Conservation (phyloP, 2,113 vertebrate species). For the Chrysemys picta region DNA sequence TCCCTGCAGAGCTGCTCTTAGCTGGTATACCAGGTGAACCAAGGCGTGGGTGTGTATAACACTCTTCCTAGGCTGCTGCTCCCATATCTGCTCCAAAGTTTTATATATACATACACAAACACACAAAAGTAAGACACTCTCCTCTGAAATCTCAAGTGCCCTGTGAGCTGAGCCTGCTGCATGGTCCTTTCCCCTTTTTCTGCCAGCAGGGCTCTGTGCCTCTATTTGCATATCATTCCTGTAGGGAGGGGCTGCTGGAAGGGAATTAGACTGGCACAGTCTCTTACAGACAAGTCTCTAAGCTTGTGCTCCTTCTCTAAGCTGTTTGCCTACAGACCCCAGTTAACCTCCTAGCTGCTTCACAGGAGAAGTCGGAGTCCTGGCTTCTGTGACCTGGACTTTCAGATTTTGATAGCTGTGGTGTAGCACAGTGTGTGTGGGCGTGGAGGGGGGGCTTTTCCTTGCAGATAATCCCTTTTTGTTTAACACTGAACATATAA, state of each 20-base stretch:
- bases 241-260: constrained; percentile 28
- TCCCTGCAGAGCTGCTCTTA: background rate
- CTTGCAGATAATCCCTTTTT: constrained; percentile 36
- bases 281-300: constrained; percentile 29
- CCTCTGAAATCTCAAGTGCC: background rate
- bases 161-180: background rate
- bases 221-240: constrained; percentile 34
- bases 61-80: background rate
- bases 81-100: background rate
- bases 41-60: constrained; percentile 6
- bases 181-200: background rate
- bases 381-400: constrained; percentile 15
- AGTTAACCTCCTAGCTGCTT: constrained; percentile 65
- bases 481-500: background rate
- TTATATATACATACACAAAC: constrained; percentile 31
- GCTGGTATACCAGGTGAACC: background rate
- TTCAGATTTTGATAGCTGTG: background rate
- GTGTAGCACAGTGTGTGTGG: background rate
- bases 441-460: background rate
- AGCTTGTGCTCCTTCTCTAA: constrained; percentile 64
- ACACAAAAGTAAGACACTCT: background rate
- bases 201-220: background rate
- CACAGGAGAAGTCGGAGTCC: background rate
- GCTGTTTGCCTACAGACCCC: constrained; percentile 66
- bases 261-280: constrained; percentile 37